Conservation (phyloP, 2,797 vertebrate species). For the Holocentrus rufus region DNA sequence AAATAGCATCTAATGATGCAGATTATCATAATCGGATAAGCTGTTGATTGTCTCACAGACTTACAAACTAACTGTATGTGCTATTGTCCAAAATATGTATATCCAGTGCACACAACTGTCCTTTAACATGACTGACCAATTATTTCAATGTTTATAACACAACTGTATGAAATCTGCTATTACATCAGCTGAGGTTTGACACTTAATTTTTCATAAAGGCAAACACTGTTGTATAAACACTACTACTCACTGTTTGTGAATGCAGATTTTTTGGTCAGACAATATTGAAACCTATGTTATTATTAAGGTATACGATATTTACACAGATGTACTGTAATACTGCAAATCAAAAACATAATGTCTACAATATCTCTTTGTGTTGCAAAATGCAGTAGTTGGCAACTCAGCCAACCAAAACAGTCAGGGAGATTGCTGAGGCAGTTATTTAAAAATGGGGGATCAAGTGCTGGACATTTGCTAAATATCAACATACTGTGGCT, state of each 20-base stretch:
- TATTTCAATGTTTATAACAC: slow-evolving; percentile 22
- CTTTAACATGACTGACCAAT: slow-evolving; percentile 24
- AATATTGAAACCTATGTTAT: neutral
- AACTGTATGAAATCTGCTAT: slow-evolving; percentile 15
- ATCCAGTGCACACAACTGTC: slow-evolving; percentile 31
- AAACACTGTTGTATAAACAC: slow-evolving; percentile 33
- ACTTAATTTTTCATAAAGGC: slow-evolving; percentile 6
- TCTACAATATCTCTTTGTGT: slow-evolving; percentile 28
- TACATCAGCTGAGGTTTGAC: slow-evolving; percentile 9
- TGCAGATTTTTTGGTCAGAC: neutral
- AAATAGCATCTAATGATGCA: slow-evolving; percentile 4
- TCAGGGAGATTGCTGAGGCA: neutral
- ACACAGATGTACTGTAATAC: slow-evolving; percentile 25
- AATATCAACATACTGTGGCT: neutral
- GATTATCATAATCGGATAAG: slow-evolving; percentile 23
- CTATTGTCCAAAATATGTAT: slow-evolving; percentile 17
- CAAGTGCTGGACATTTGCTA: neutral
- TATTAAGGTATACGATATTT: neutral
- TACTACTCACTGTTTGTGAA: slow-evolving; percentile 19
- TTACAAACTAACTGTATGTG: slow-evolving; percentile 37
- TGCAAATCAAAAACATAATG: slow-evolving; percentile 27
- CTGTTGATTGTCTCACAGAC: slow-evolving; percentile 30
- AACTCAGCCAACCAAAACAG: neutral
- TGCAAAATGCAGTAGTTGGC: neutral
- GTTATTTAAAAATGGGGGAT: neutral